Conservation (phyloP, 2,888 invertebrate genomes). For the Sphaerophoria rueppellii region DNA sequence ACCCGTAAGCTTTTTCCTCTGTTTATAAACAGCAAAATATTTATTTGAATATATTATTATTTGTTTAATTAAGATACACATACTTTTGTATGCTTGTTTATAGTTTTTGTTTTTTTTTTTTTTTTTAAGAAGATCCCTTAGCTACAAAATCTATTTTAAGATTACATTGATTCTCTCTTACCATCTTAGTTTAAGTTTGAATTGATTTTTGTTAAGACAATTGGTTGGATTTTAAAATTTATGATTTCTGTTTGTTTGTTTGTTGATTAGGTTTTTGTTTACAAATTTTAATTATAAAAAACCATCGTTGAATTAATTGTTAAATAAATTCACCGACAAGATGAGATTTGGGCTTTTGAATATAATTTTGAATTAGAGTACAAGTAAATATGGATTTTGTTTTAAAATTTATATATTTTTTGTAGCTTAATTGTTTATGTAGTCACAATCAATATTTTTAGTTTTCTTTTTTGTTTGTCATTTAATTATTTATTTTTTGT, state of each 20-base stretch:
- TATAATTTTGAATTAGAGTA: constrained; percentile 33
- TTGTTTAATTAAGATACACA: background rate
- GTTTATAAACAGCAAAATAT: too few species aligned
- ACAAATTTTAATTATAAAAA: constrained; percentile 11
- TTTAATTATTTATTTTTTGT: constrained; percentile 43
- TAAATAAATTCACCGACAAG: background rate
- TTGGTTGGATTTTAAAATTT: background rate
- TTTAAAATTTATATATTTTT: constrained; percentile 9
- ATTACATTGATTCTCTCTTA: background rate
- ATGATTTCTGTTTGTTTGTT: constrained; percentile 1
- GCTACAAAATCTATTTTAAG: constrained; percentile 1
- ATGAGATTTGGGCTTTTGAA: constrained; percentile 13
- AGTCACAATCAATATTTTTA: constrained; percentile 27
- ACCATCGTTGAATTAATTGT: background rate
- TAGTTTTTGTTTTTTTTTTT: background rate
- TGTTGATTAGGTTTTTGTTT: constrained; percentile 9
- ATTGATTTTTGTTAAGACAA: background rate
- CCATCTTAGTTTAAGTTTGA: background rate
- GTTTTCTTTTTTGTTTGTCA: constrained; percentile 45
- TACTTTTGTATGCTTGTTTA: background rate
- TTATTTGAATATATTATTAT: too few species aligned
- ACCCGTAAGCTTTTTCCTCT: too few species aligned
- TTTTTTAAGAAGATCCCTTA: constrained; percentile 20
- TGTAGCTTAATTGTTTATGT: constrained; percentile 34
- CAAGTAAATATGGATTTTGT: constrained; percentile 37